A percentile compares a stretch with the other conserved stretches of the same genome.
These are phyloP conservation scores for Melanotaenia trifasciata DNA, from an alignment of 2,797 vertebrate species.

Conservation along the genomic window DNA sequence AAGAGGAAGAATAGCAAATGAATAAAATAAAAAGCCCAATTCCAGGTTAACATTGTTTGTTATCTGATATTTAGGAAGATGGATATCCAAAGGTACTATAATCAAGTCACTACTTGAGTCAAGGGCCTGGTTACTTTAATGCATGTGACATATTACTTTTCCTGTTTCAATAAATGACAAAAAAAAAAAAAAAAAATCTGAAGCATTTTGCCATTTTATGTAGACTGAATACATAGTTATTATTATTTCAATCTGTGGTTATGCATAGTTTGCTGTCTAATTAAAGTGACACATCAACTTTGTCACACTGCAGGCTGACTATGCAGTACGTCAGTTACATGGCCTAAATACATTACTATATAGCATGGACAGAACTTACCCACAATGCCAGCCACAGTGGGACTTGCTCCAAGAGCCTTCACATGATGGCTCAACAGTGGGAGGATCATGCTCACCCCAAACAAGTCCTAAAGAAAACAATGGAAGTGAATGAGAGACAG, in stretches of 20 bases:
- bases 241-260: too few species aligned
- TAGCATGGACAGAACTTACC: slow-evolving; percentile 80
- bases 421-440: slow-evolving; percentile 93
- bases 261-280: background rate
- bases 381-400: slow-evolving; percentile 91
- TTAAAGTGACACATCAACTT: background rate
- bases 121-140: background rate
- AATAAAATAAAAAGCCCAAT: too few species aligned
- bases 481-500: background rate
- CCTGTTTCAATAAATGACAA: background rate
- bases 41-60: background rate
- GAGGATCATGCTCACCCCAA: slow-evolving; percentile 97
- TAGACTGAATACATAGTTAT: too few species aligned
- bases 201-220: too few species aligned
- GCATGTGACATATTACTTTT: background rate
- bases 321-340: background rate
- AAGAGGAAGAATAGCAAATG: background rate
- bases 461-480: slow-evolving; percentile 87
- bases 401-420: slow-evolving; percentile 93
- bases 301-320: background rate
- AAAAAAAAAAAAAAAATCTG: background rate
- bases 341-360: background rate
- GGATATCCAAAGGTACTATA: too few species aligned
- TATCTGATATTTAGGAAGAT: background rate
- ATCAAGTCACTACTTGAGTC: background rate